Evolutionary conservation across 2,797 vertebrate species (phyloP), one percentile per base, ranked within the genome.

Genomic region (Rhynchonycteris naso): DNA sequence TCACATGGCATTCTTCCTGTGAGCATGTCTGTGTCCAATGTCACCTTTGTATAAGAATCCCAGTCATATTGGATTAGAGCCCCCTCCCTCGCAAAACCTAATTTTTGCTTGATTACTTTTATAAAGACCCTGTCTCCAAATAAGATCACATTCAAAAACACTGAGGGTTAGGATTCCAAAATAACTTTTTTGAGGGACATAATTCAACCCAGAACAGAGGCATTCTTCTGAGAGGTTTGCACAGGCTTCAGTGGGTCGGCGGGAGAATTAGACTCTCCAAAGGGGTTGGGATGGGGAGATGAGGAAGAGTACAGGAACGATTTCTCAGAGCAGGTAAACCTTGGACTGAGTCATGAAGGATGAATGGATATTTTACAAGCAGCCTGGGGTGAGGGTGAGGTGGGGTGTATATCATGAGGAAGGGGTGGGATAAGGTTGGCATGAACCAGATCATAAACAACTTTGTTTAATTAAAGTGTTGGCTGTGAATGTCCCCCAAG

Each of bases 231-330:
- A 35, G 33, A 22, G 50, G 26, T 68, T 83, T 74, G 28, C 76
- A 54, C 0, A 5, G 33, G 24, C 71, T 50, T 52, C 28, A 0
- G 30, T 12, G 6, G 24, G 30, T 13, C 52, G 28, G 54, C 54
- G n/a, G 26, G 35, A 85, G 26, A 28, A 61, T 50, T 0, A 14
- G n/a, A 33, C 47, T 30, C 15, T 50, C 50, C 38, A 24, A 2
- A 0, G 15, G 3, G 21, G 1, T 15, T 21, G 13, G 7, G 16
- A 24, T 0, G 8, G 11, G 59, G 10, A 38, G 38, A 5, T 63
- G 16, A 58, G 56, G 30, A 54, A 50, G 28, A 76, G 24, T 28
- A 1, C 61, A 35, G 15, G 16, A 81, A 69, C 50, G 66, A 13
- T 26, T 38, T 93, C 83, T 68, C 74, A 50, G 76, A 84, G 8